Conservation (phyloP, 2,113 vertebrate genomes). For the Coracopsis vasa region DNA sequence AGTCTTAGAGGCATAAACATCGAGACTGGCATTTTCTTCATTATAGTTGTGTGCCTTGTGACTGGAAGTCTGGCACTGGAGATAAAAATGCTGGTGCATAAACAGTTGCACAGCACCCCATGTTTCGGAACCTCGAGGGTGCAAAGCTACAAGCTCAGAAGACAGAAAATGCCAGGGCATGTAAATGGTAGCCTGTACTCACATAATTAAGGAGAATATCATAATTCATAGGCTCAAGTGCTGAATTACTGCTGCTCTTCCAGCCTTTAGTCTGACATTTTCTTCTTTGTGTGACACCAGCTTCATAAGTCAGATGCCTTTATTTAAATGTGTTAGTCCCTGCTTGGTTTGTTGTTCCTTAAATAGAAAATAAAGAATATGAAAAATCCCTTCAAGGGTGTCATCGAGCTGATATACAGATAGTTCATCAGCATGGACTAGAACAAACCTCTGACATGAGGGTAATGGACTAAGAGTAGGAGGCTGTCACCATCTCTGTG, state of each 20-base stretch:
- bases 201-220: background rate
- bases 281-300: background rate
- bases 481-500: background rate
- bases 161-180: background rate
- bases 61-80: background rate
- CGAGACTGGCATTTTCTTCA: background rate
- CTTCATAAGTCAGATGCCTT: background rate
- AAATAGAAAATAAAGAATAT: background rate
- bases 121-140: background rate
- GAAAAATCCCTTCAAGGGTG: background rate
- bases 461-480: background rate
- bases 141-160: background rate
- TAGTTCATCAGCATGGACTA: background rate
- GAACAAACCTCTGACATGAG: background rate
- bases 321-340: background rate
- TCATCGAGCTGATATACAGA: background rate
- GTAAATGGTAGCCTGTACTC: background rate
- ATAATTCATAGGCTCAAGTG: background rate
- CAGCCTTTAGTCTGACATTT: conserved; percentile 2
- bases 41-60: background rate
- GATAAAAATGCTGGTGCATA: background rate
- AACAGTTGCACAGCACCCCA: background rate
- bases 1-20: background rate
- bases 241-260: conserved; percentile 1
- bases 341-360: background rate